Conservation (phyloP, 2,888 invertebrate genomes). For the Allophyes oxyacanthae region DNA sequence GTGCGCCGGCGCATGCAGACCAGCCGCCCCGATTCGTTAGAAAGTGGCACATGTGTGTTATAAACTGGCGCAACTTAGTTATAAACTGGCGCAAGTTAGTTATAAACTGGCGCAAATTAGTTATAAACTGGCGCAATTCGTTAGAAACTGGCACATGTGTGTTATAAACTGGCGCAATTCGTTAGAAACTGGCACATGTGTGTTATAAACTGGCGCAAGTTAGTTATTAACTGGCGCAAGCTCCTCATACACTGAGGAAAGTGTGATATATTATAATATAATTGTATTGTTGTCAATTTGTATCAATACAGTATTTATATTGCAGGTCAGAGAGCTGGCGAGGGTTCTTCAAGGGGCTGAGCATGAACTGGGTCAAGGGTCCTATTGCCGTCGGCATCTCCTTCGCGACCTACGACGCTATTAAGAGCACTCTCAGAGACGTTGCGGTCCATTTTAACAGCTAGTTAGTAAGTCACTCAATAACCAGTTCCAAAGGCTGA, state of each 20-base stretch:
- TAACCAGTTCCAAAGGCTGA: too few species aligned
- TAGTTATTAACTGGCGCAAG: too few species aligned
- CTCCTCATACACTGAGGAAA: too few species aligned
- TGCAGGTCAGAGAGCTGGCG: constrained; percentile 95
- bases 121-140: too few species aligned
- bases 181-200: too few species aligned
- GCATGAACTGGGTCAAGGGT: constrained; percentile 99
- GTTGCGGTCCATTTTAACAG: constrained; percentile 60
- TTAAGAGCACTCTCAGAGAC: constrained; percentile 90
- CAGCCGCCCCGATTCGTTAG: constrained; percentile 79
- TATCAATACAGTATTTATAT: too few species aligned
- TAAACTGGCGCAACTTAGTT: constrained; percentile 95
- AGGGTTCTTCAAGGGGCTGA: constrained; percentile 99
- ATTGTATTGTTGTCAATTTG: too few species aligned
- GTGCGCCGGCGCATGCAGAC: constrained; percentile 92
- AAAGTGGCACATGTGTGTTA: constrained; percentile 92
- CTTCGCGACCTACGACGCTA: constrained; percentile 97
- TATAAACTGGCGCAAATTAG: too few species aligned
- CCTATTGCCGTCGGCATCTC: constrained; percentile 98
- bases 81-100: neutral
- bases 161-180: constrained; percentile 99
- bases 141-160: too few species aligned
- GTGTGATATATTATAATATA: too few species aligned
- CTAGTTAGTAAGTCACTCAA: constrained; percentile 54
- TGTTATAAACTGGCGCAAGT: too few species aligned